phyloP scores from a whole-genome alignment of 1,140 invertebrate species.

The Drosophila subobscura region DNA sequence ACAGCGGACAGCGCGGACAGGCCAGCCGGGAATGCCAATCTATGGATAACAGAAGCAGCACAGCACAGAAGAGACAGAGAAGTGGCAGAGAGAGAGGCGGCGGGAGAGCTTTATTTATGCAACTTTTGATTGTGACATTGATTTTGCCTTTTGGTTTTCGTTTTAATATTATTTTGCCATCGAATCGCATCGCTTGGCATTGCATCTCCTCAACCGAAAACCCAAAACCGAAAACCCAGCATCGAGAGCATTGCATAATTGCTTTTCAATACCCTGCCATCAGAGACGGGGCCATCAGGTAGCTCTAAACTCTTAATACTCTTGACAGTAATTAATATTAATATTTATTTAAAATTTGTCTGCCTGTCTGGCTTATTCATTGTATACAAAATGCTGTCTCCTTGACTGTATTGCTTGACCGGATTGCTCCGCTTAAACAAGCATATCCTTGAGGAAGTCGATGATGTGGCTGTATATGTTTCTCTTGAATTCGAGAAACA shows the following conservation, averaged over 20 bases:
- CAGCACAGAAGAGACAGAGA: conserved; percentile 3
- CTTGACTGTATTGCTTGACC: no score
- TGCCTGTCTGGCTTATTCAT: no score
- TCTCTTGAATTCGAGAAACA: no score
- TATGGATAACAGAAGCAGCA: conserved; percentile 7
- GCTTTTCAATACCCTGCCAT: conserved; percentile 5
- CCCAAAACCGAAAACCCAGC: neutral
- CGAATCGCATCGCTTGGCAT: neutral
- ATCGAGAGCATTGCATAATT: conserved; percentile 40
- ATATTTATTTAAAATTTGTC: no score
- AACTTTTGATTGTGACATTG: conserved; percentile 63
- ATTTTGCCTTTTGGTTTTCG: conserved; percentile 40
- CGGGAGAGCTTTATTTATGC: conserved; percentile 56
- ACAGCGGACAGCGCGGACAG: conserved; percentile 15
- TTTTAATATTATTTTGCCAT: conserved; percentile 10
- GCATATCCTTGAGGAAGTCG: no score
- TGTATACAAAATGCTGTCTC: no score
- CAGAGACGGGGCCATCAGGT: neutral
- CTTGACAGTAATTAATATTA: no score
- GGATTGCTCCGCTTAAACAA: no score
- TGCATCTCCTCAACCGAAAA: conserved; percentile 1
- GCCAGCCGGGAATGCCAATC: conserved; percentile 15
- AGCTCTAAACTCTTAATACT: neutral
- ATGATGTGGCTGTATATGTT: no score
- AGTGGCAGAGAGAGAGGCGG: neutral